Evolutionary conservation across 2,113 vertebrate species (phyloP).

Genomic region (Alethe diademata): DNA sequence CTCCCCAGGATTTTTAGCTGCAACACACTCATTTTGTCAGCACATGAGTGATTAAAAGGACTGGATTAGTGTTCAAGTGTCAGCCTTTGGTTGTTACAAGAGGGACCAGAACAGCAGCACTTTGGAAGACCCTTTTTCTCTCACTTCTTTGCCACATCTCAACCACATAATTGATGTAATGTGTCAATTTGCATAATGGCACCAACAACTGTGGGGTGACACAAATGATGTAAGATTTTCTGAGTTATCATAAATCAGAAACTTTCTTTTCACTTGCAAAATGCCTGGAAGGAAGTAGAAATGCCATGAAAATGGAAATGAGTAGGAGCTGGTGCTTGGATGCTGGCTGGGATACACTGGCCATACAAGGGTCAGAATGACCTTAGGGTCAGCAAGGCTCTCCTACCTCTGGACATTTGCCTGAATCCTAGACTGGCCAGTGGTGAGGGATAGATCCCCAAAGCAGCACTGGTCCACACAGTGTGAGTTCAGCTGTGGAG

Average conservation of each 20-base stretch:
- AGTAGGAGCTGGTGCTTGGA: background rate
- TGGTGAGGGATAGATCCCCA: background rate
- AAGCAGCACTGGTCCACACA: background rate
- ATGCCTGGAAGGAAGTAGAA: background rate
- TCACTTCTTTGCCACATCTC: background rate
- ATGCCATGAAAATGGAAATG: background rate
- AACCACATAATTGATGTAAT: background rate
- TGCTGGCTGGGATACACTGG: background rate
- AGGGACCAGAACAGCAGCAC: background rate
- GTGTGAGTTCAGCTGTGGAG: background rate
- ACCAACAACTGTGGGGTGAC: background rate
- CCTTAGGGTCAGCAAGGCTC: background rate
- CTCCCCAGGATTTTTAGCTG: background rate
- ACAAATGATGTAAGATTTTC: background rate
- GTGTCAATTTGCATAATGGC: background rate
- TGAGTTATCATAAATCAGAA: background rate
- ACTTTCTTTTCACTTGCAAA: background rate
- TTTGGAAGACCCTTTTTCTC: background rate
- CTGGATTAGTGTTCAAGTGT: background rate
- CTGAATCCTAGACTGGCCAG: background rate
- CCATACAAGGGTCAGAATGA: background rate
- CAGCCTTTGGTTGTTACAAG: background rate
- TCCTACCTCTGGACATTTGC: background rate
- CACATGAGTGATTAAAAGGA: background rate
- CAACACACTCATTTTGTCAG: background rate